Conservation (phyloP, 2,888 invertebrate genomes). For the Hypolimnas misippus region DNA sequence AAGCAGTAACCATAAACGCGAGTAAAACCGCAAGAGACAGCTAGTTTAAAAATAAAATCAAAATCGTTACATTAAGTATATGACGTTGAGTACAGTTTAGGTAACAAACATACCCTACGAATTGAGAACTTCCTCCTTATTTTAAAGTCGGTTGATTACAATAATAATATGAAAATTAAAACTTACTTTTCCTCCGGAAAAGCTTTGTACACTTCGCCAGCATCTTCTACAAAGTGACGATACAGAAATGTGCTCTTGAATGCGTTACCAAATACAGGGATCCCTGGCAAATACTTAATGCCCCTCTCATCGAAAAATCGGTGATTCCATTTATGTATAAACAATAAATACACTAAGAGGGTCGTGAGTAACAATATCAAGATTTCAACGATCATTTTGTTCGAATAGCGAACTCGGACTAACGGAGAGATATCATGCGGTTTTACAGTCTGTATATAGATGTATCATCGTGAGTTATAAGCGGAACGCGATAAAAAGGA, state of each 20-base stretch:
- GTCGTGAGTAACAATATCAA: constrained; percentile 57
- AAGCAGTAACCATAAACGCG: too few relatives aligned
- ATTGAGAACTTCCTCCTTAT: too few relatives aligned
- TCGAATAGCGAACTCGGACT: constrained; percentile 11
- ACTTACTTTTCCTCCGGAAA: constrained; percentile 60
- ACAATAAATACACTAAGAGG: constrained; percentile 54
- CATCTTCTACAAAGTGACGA: constrained; percentile 58
- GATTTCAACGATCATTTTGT: constrained; percentile 64
- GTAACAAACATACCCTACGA: too few relatives aligned
- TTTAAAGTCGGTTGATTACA: too few relatives aligned
- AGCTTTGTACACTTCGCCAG: constrained; percentile 58
- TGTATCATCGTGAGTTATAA: constrained; percentile 14
- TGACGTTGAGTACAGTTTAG: too few relatives aligned
- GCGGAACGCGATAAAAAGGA: constrained; percentile 5
- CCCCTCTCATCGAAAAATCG: constrained; percentile 53
- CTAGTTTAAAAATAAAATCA: too few relatives aligned
- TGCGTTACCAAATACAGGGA: constrained; percentile 68
- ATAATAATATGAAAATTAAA: background rate
- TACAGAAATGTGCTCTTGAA: constrained; percentile 50
- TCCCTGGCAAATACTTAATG: constrained; percentile 59
- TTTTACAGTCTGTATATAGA: constrained; percentile 1
- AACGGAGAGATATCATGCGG: background rate
- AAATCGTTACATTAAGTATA: too few relatives aligned
- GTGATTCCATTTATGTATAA: constrained; percentile 54
- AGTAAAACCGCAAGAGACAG: too few relatives aligned